Conservation (phyloP, 2,113 vertebrate genomes). For the Meles meles region DNA sequence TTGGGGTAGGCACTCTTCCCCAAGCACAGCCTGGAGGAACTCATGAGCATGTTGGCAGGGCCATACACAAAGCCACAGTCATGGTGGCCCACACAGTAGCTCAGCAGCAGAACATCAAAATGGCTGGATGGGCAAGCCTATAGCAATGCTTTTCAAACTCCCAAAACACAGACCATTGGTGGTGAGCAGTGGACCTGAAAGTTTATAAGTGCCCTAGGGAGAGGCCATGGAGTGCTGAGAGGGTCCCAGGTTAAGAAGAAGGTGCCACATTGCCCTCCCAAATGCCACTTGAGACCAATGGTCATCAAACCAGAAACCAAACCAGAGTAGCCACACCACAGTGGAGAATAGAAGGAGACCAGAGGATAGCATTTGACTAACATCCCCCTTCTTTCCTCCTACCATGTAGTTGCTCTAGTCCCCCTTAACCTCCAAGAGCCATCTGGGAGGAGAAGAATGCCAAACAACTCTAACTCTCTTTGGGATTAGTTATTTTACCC, state of each 20-base stretch:
- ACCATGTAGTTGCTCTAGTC: background rate
- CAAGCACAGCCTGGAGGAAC: background rate
- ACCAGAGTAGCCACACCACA: background rate
- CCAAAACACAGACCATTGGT: background rate
- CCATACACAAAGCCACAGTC: background rate
- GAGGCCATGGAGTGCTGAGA: background rate
- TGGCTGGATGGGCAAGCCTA: background rate
- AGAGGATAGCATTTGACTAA: background rate
- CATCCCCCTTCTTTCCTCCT: background rate
- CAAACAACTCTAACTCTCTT: background rate
- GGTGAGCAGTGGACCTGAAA: background rate
- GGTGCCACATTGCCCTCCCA: background rate
- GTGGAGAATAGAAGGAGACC: background rate
- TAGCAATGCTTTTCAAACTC: rapidly evolving
- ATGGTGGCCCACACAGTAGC: background rate
- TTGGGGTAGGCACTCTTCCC: background rate
- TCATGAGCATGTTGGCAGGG: background rate
- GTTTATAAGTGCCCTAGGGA: background rate
- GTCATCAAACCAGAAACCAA: background rate
- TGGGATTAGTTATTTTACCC: background rate
- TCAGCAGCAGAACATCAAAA: background rate
- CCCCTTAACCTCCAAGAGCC: background rate
- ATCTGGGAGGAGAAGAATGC: background rate
- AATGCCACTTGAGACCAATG: background rate
- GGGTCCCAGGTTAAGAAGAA: background rate